Percentiles rank a stretch among this genome's conserved stretches.
Conservation (phyloP, 2,113 vertebrate genomes). For the Periophthalmodon schlosseri region DNA sequence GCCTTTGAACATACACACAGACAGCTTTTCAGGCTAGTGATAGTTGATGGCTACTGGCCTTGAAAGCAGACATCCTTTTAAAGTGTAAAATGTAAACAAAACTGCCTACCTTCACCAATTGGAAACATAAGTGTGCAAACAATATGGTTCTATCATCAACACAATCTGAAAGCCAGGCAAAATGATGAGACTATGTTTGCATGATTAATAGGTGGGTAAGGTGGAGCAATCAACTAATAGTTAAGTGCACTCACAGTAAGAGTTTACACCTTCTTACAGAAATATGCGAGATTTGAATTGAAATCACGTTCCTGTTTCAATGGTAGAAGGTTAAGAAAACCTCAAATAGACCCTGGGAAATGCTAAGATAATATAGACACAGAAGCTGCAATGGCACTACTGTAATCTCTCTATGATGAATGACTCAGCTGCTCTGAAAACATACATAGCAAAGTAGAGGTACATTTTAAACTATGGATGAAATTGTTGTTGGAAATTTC, state of each 20-base stretch:
- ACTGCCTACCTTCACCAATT: neutral
- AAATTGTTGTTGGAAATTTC: too few relatives aligned
- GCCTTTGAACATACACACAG: conserved; percentile 24
- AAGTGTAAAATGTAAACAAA: neutral
- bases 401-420: neutral
- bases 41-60: neutral
- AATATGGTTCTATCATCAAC: neutral
- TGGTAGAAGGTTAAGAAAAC: neutral
- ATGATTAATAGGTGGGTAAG: neutral
- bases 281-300: neutral
- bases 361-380: neutral
- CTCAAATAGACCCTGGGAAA: neutral
- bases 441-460: neutral
- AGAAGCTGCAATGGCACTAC: neutral
- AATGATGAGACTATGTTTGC: neutral
- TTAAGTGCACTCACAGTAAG: neutral
- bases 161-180: neutral
- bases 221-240: neutral
- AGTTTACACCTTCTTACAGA: neutral
- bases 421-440: neutral
- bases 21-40: conserved; percentile 14
- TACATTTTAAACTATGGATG: neutral
- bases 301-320: neutral
- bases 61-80: neutral
- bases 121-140: neutral